Conservation (phyloP, 2,888 invertebrate species). For the Melangyna quadrimaculata region DNA sequence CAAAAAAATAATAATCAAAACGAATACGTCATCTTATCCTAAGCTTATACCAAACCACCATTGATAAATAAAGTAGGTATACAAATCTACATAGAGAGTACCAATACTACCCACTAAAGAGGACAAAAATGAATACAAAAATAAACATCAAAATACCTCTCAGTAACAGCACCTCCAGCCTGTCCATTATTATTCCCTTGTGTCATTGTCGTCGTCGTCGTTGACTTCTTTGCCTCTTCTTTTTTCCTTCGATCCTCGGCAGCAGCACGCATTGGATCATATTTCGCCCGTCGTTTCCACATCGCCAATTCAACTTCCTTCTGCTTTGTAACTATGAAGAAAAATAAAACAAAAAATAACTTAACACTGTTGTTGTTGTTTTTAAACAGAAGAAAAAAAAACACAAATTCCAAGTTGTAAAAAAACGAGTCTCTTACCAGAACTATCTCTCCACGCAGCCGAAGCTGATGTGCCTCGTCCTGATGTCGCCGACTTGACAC, state of each 20-base stretch:
- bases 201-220: constrained; percentile 63
- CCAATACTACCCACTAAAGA: constrained; percentile 33
- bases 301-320: constrained; percentile 94
- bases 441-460: constrained; percentile 76
- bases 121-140: neutral
- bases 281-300: constrained; percentile 97
- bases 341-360: neutral
- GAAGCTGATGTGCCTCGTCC: constrained; percentile 77
- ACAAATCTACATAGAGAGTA: constrained; percentile 14
- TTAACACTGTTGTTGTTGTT: neutral
- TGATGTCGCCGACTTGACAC: constrained; percentile 78
- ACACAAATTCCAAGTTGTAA: neutral
- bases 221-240: constrained; percentile 81
- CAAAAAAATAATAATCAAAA: too few species aligned
- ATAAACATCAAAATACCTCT: constrained; percentile 75
- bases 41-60: constrained; percentile 15
- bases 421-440: constrained; percentile 74
- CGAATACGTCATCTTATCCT: constrained; percentile 55
- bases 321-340: constrained; percentile 83
- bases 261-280: constrained; percentile 96
- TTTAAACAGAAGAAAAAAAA: neutral
- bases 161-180: constrained; percentile 74
- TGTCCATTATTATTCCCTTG: constrained; percentile 73
- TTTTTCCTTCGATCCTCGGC: constrained; percentile 90
- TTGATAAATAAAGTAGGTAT: neutral